Base-by-base conservation (phyloP, 2,113 vertebrate species). In the Marmota flaviventris region DNA sequence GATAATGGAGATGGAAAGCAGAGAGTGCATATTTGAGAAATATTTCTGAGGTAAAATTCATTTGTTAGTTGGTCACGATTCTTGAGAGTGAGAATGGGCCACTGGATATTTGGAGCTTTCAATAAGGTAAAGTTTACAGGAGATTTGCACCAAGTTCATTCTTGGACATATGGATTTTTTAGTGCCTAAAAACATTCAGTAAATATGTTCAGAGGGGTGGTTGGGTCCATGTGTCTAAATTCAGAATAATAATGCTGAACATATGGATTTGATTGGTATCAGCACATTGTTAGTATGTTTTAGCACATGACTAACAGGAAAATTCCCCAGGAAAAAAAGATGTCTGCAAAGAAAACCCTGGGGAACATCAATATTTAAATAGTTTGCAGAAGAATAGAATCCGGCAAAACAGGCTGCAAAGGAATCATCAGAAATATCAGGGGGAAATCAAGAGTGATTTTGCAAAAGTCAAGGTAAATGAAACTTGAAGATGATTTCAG, bases 391-490 rank as follows among this genome's bases (percentile, higher is more conserved):
- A 94, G 18, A 84, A 58, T 1, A 32, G 18, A 91, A 72, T 73
- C 14, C 13, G 89, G 37, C 18, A 89, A 89, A 22, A 22, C 39
- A 73, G 63, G 4, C 24, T 61, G 8, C 34, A 96, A 81, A 82
- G 34, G 27, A 63, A 45, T 32, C 72, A n/a, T 89, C 42, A 69
- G 37, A 87, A 87, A 85, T 92, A 20, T 3, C 14, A 51, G 37
- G 69, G 22, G 45, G 56, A 87, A 84, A 61, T 84, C 25, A 91
- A 92, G 42, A 48, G 8, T 72, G 16, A 25, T 79, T 27, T 94
- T 65, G 48, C 17, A 72, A 48, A 95, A 97, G 34, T 85, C 22
- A 79, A 92, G 48, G 29, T 79, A 75, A 90, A 65, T 70, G 45
- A 75, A 34, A 63, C 58, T 77, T 77, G 81, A 65, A 95, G 25